Conservation (phyloP, 53 echinoderm and acorn worm genomes). For the Arbacia lixula region DNA sequence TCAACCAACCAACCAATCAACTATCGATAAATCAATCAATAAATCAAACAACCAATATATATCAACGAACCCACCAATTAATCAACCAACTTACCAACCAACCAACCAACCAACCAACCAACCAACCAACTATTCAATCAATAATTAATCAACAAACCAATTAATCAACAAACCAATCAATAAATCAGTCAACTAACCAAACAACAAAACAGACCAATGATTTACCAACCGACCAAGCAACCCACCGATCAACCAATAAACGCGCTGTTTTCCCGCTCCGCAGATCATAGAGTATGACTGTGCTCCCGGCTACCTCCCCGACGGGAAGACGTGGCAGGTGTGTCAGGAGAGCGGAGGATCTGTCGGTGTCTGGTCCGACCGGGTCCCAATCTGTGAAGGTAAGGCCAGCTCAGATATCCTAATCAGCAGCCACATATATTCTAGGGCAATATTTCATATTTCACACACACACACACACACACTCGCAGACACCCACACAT, state of each 20-base stretch:
- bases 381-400: slow-evolving; percentile 61
- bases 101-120: background rate
- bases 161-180: background rate
- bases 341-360: slow-evolving; percentile 21
- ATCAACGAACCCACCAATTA: too few species aligned
- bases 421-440: background rate
- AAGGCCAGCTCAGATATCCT: background rate
- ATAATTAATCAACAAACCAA: background rate
- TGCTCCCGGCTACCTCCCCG: slow-evolving; percentile 47
- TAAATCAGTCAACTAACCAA: too few species aligned
- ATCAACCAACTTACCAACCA: background rate
- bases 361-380: slow-evolving; percentile 39
- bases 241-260: background rate
- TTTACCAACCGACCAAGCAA: background rate
- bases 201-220: too few species aligned
- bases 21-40: background rate
- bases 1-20: background rate
- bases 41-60: too few species aligned
- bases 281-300: slow-evolving; percentile 49
- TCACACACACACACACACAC: too few species aligned
- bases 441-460: too few species aligned
- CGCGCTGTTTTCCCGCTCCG: background rate
- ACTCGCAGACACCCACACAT: too few species aligned
- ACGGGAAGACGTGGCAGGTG: slow-evolving; percentile 49
- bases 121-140: background rate